Conservation (phyloP, 92 coral and sea anemone species). For the Phenganax subtilis region DNA sequence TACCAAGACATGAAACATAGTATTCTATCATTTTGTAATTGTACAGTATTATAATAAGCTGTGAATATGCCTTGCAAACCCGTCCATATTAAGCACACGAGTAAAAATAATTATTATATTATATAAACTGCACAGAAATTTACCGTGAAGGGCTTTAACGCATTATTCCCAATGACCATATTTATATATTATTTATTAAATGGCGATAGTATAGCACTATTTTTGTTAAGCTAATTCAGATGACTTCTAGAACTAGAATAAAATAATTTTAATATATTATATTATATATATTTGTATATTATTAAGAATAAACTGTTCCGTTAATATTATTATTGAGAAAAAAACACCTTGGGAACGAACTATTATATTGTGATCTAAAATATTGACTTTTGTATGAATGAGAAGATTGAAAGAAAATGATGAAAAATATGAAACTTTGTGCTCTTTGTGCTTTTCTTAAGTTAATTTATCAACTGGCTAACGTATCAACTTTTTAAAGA, state of each 20-base stretch:
- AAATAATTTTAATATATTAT: constrained; percentile 44
- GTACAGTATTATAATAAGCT: constrained; percentile 35
- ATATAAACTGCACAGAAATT: constrained; percentile 29
- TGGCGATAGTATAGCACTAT: constrained; percentile 41
- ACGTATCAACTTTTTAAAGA: background rate
- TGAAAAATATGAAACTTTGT: background rate
- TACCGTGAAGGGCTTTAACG: constrained; percentile 23
- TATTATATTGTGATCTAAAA: background rate
- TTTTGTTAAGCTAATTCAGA: constrained; percentile 37
- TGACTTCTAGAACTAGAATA: constrained; percentile 40
- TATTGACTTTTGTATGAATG: constrained; percentile 23
- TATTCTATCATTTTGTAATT: constrained; percentile 39
- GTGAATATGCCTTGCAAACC: constrained; percentile 39
- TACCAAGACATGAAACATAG: constrained; percentile 8
- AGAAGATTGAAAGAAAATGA: constrained; percentile 4
- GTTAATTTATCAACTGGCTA: background rate
- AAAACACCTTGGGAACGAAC: constrained; percentile 16
- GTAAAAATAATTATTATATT: constrained; percentile 22
- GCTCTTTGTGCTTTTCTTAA: background rate
- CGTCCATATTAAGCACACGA: constrained; percentile 3
- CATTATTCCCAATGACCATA: constrained; percentile 38
- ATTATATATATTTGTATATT: constrained; percentile 40
- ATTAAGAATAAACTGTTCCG: constrained; percentile 38
- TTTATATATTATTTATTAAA: constrained; percentile 44
- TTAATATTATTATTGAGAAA: constrained; percentile 17